Percentiles rank a stretch among this genome's conserved stretches.
These are phyloP conservation scores for Acanthosepion pharaonis DNA, from an alignment of 2,888 invertebrate species.

Conservation along the genomic window DNA sequence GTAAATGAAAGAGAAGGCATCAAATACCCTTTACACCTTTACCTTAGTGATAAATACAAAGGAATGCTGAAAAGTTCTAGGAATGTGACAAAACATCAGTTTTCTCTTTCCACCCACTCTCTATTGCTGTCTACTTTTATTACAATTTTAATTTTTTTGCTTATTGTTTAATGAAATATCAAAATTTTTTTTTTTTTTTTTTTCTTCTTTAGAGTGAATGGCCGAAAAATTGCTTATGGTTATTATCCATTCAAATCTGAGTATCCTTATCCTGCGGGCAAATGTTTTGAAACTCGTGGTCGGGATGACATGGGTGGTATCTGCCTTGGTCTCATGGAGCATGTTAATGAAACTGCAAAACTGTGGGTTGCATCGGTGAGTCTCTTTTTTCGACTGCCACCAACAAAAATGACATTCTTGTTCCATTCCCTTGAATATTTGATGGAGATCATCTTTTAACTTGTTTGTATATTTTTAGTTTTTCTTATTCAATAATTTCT, in stretches of 20 bases:
- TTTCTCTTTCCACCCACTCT: no score
- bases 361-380: constrained; percentile 39
- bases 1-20: no score
- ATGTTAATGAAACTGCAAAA: constrained; percentile 45
- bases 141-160: no score
- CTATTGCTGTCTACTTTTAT: no score
- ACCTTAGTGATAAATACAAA: no score
- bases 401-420: no score
- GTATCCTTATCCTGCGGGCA: neutral
- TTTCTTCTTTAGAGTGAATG: neutral
- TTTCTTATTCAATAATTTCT: neutral
- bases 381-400: neutral
- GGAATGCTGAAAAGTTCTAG: no score
- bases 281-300: constrained; percentile 41
- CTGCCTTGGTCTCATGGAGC: constrained; percentile 39
- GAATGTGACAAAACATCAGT: no score
- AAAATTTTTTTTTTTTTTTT: no score
- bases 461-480: neutral
- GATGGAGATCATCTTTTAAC: no score
- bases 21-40: no score
- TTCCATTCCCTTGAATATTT: no score
- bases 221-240: constrained; percentile 37
- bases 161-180: neutral
- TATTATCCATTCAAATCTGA: constrained; percentile 34
- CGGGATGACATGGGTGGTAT: constrained; percentile 36